phyloP scores from a whole-genome alignment of 2,888 invertebrate species.

The Ormia ochracea region DNA sequence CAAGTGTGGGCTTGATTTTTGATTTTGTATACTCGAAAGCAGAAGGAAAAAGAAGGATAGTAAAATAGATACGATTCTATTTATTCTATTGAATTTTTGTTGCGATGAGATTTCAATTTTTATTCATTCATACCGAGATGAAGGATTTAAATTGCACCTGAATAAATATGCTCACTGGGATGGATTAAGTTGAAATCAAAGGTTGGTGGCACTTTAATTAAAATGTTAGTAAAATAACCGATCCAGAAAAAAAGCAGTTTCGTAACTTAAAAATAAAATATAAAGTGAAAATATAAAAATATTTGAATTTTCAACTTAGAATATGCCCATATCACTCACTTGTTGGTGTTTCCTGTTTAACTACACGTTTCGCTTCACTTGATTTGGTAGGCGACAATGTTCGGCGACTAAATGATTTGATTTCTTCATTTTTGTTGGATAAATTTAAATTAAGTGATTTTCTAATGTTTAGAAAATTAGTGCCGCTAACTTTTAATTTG shows the following conservation, averaged over 20 bases:
- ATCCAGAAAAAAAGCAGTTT: background rate
- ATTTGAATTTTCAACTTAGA: background rate
- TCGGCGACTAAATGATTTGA: slow-evolving; percentile 55
- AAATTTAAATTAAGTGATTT: slow-evolving; percentile 46
- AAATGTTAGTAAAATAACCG: too few relatives aligned
- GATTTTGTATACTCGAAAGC: too few relatives aligned
- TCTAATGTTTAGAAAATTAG: slow-evolving; percentile 54
- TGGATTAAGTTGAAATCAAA: too few relatives aligned
- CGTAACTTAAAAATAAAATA: background rate
- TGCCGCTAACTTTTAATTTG: slow-evolving; percentile 36
- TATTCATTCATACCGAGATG: too few relatives aligned
- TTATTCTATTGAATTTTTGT: too few relatives aligned
- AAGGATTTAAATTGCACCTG: too few relatives aligned
- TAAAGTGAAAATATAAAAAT: background rate
- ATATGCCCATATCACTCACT: slow-evolving; percentile 55
- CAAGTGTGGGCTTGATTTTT: too few relatives aligned
- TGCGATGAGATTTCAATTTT: too few relatives aligned
- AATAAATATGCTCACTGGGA: too few relatives aligned
- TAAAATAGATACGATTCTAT: too few relatives aligned
- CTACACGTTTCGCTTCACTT: slow-evolving; percentile 62
- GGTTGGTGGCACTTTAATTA: too few relatives aligned
- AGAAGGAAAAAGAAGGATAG: too few relatives aligned
- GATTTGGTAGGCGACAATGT: slow-evolving; percentile 63
- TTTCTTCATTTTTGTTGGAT: slow-evolving; percentile 36
- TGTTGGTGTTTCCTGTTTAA: slow-evolving; percentile 60